phyloP scores from a whole-genome alignment of 2,113 vertebrate genomes.

The rat (Rattus norvegicus) region GRCr8 NC_086026.1:77827001-77827500 shows the following conservation, averaged over 20 bases:
- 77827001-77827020: too few species aligned
- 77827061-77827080: too few species aligned
- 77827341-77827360: not conserved
- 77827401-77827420: not conserved
- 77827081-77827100: too few species aligned
- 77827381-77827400: not conserved
- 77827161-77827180: not conserved
- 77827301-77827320: not conserved
- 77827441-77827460: not conserved
- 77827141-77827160: not conserved
- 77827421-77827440: not conserved
- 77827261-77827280: not conserved
- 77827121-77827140: too few species aligned
- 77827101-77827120: too few species aligned
- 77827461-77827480: not conserved
- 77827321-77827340: not conserved
- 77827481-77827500: not conserved
- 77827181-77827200: not conserved
- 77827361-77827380: not conserved
- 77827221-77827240: not conserved
- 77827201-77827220: not conserved
- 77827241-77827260: not conserved
- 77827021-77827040: too few species aligned
- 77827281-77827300: not conserved
- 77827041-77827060: too few species aligned